A percentile compares a stretch with the other conserved stretches of the same genome.
These are phyloP conservation scores for Lithophane socia DNA, from an alignment of 2,888 invertebrate species.

Conservation along the genomic window DNA sequence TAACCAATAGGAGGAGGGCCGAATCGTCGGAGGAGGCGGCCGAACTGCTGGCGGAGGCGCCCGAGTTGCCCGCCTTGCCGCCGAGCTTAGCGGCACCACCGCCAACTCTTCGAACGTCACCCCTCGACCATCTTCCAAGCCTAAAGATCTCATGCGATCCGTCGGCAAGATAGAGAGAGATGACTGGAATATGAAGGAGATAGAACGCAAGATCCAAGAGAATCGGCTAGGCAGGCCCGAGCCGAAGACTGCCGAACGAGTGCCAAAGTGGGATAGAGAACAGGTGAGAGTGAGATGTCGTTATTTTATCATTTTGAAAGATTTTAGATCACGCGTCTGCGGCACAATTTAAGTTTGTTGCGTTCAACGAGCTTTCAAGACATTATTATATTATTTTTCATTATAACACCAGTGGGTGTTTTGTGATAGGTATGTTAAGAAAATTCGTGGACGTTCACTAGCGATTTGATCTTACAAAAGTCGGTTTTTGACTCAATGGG, in stretches of 20 bases:
- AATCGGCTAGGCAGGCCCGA: slow-evolving; percentile 92
- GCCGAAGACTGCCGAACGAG: slow-evolving; percentile 92
- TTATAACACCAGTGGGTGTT: background rate
- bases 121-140: slow-evolving; percentile 91
- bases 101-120: slow-evolving; percentile 86
- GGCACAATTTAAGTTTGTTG: background rate
- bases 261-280: slow-evolving; percentile 97
- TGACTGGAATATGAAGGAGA: slow-evolving; percentile 97
- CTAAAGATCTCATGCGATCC: slow-evolving; percentile 95
- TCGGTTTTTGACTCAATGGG: no score
- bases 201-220: slow-evolving; percentile 96
- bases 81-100: slow-evolving; percentile 93
- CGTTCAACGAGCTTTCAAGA: background rate
- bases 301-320: background rate
- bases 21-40: slow-evolving; percentile 80
- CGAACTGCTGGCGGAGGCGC: slow-evolving; percentile 79
- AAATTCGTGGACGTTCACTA: background rate
- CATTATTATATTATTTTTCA: background rate
- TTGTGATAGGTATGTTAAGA: background rate
- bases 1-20: slow-evolving; percentile 81
- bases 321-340: background rate
- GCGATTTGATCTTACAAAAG: background rate
- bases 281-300: slow-evolving; percentile 86
- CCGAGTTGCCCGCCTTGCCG: slow-evolving; percentile 90
- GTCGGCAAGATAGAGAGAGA: slow-evolving; percentile 97